Percentiles rank a stretch among this genome's conserved stretches.
Conservation (phyloP, 2,888 invertebrate species). For the Tenodera sinensis region DNA sequence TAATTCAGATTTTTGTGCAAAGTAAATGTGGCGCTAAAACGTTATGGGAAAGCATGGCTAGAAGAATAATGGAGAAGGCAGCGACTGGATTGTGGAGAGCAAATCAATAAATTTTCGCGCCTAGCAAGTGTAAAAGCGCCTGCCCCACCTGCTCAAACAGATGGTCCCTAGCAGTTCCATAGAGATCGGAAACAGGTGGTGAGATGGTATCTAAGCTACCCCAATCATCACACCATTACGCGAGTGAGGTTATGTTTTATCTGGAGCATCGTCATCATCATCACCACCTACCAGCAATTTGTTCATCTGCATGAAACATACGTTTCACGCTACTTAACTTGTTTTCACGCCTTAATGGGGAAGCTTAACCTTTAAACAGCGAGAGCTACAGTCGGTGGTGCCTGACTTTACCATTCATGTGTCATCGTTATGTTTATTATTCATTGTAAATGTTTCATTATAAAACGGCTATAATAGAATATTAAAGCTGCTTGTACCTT, state of each 20-base stretch:
- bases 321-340: background rate
- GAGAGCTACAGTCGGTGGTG: too few relatives aligned
- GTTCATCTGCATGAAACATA: background rate
- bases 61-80: too few relatives aligned
- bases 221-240: slow-evolving; percentile 6
- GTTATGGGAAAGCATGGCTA: background rate
- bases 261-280: background rate
- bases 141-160: background rate
- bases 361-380: background rate
- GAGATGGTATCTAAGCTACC: background rate
- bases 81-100: too few relatives aligned
- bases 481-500: too few relatives aligned
- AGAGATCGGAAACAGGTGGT: background rate
- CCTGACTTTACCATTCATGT: too few relatives aligned
- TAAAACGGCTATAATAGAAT: too few relatives aligned
- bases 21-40: background rate
- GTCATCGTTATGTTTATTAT: too few relatives aligned
- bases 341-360: background rate
- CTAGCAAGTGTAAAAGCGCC: background rate
- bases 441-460: too few relatives aligned
- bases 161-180: background rate
- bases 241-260: background rate
- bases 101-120: background rate
- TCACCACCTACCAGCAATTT: background rate
- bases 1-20: background rate